Percentiles rank a stretch among this genome's conserved stretches.
phyloP scores from a whole-genome alignment of 37 sponge, comb jelly and placozoan genomes.

The Beroe ovata region DNA sequence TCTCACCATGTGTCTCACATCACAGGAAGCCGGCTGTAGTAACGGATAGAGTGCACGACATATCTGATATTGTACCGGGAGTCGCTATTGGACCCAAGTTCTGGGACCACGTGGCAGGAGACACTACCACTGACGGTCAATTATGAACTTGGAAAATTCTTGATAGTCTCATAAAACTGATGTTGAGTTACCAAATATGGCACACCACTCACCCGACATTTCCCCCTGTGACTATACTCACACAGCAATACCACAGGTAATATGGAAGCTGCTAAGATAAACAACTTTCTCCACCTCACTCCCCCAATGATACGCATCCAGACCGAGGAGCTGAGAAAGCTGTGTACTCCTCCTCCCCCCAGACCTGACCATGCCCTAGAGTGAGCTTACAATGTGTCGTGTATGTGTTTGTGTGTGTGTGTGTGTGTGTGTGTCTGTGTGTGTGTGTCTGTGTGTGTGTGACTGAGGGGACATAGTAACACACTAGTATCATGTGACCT shows the following conservation, averaged over 20 bases:
- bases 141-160: too few species aligned
- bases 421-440: too few species aligned
- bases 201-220: too few species aligned
- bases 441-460: too few species aligned
- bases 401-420: too few species aligned
- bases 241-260: too few species aligned
- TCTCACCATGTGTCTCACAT: too few species aligned
- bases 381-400: not conserved
- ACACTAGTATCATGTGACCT: not conserved
- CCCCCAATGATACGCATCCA: slow-evolving; percentile 32
- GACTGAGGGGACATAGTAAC: too few species aligned
- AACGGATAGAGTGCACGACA: slow-evolving; percentile 21
- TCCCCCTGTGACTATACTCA: too few species aligned
- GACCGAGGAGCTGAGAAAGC: slow-evolving; percentile 42
- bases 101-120: slow-evolving; percentile 40
- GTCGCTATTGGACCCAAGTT: slow-evolving; percentile 62
- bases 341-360: slow-evolving; percentile 16
- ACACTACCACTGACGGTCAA: slow-evolving; percentile 17
- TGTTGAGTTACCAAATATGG: too few species aligned
- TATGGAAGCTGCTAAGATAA: slow-evolving; percentile 24
- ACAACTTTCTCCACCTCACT: slow-evolving; percentile 59
- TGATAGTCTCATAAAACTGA: too few species aligned
- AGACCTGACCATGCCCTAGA: not conserved
- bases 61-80: slow-evolving; percentile 46
- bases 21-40: slow-evolving; percentile 12